Evolutionary conservation across 2,113 vertebrate species (phyloP).

Genomic region (Melanocharis versteri): DNA sequence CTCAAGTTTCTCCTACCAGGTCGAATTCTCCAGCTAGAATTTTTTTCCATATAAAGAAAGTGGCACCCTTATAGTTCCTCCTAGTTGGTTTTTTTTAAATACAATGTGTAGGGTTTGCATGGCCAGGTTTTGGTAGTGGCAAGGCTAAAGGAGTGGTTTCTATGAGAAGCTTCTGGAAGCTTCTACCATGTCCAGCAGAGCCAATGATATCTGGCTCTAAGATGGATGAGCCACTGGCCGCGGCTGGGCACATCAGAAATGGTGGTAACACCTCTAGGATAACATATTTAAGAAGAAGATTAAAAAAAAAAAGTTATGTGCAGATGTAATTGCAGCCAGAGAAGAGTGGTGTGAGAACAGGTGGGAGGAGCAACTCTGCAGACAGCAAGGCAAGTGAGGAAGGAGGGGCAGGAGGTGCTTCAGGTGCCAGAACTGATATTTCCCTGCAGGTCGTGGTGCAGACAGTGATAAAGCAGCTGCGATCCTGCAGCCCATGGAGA

Average conservation of each 20-base stretch:
- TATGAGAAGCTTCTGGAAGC: not conserved
- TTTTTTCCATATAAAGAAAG: not conserved
- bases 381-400: not conserved
- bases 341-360: not conserved
- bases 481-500: not conserved
- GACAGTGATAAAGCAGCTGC: not conserved
- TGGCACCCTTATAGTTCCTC: not conserved
- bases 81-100: not conserved
- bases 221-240: accelerated
- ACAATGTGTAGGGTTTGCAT: not conserved
- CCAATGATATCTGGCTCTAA: not conserved
- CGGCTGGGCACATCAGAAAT: not conserved
- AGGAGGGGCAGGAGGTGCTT: not conserved
- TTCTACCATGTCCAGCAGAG: not conserved
- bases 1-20: not conserved
- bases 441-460: not conserved
- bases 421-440: accelerated
- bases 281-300: not conserved
- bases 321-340: not conserved
- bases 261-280: not conserved
- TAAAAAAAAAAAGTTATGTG: not conserved
- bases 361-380: not conserved
- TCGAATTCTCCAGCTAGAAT: not conserved
- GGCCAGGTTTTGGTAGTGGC: not conserved
- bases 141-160: not conserved